A percentile compares a stretch with the other conserved stretches of the same genome.
These are phyloP conservation scores for Trissonchulus sp. DNA, from an alignment of 2,888 invertebrate species.

Conservation along the genomic window DNA sequence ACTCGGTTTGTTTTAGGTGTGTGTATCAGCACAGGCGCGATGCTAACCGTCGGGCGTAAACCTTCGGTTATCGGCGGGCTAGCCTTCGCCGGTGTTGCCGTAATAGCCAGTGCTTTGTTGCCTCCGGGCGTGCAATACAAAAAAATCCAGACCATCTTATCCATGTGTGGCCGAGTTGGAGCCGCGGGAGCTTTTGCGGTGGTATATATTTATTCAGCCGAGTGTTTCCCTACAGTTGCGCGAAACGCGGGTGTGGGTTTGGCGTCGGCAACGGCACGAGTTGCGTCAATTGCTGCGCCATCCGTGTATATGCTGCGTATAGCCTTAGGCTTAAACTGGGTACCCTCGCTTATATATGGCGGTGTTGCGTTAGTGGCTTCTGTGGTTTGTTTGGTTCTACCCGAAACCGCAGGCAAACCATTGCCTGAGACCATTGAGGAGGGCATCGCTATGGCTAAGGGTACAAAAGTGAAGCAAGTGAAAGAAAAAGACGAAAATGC, in stretches of 20 bases:
- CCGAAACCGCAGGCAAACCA: not conserved
- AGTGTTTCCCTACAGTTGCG: slow-evolving; percentile 32
- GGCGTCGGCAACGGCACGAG: slow-evolving; percentile 20
- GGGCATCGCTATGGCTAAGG: slow-evolving; percentile 6
- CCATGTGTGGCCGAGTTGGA: slow-evolving; percentile 25
- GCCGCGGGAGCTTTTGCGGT: slow-evolving; percentile 31
- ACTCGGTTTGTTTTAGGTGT: too few relatives aligned
- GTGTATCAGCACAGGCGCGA: too few relatives aligned
- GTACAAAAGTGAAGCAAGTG: too few relatives aligned
- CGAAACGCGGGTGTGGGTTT: slow-evolving; percentile 30
- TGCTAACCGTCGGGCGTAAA: slow-evolving; percentile 22
- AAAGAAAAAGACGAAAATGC: too few relatives aligned
- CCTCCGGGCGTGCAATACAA: not conserved
- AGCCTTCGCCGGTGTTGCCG: slow-evolving; percentile 23
- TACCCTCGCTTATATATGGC: slow-evolving; percentile 6
- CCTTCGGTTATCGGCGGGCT: slow-evolving; percentile 12
- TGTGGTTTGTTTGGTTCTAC: not conserved
- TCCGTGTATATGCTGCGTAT: slow-evolving; percentile 28
- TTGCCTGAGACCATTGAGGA: slow-evolving; percentile 11
- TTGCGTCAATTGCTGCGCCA: slow-evolving; percentile 30
- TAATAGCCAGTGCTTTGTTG: slow-evolving; percentile 1
- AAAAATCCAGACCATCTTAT: not conserved
- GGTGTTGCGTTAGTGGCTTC: not conserved
- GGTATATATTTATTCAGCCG: slow-evolving; percentile 31
- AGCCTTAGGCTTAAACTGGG: slow-evolving; percentile 23